phyloP scores from a whole-genome alignment of 2,113 vertebrate genomes.

The Scortum barcoo region DNA sequence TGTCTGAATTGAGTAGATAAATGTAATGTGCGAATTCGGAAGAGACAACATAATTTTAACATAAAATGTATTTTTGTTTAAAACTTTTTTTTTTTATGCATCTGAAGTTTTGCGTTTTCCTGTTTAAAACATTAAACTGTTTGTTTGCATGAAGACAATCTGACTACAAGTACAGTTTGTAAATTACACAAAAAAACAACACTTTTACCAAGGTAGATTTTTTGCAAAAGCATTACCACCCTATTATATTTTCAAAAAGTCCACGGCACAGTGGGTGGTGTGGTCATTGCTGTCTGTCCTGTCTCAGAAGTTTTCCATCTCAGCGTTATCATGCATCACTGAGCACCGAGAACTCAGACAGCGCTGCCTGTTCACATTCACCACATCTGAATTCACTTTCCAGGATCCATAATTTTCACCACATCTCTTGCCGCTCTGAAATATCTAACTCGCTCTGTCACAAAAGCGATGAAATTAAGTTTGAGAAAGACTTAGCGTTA shows the following conservation, averaged over 20 bases:
- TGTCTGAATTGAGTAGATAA: background rate
- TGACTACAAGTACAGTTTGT: background rate
- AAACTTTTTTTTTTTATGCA: background rate
- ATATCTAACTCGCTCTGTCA: background rate
- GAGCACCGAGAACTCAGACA: conserved; percentile 31
- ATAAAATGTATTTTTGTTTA: background rate
- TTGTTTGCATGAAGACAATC: conserved; percentile 6
- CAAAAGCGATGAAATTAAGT: conserved; percentile 15
- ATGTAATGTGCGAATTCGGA: background rate
- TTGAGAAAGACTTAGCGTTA: conserved; percentile 21
- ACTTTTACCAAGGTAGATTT: background rate
- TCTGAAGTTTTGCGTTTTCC: background rate
- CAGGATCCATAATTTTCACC: background rate
- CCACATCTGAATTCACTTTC: conserved; percentile 32
- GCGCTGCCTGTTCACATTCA: conserved; percentile 34
- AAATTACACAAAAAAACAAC: background rate
- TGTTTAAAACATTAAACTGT: background rate
- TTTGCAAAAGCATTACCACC: background rate
- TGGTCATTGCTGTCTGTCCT: background rate
- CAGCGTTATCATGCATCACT: conserved; percentile 34
- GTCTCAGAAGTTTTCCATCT: conserved; percentile 20
- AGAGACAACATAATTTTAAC: background rate
- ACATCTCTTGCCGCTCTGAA: background rate
- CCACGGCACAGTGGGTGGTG: background rate
- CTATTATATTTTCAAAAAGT: background rate